Percentiles rank a stretch among this genome's conserved stretches.
phyloP scores from a whole-genome alignment of 2,888 invertebrate genomes.

The Drosophila cognata region DNA sequence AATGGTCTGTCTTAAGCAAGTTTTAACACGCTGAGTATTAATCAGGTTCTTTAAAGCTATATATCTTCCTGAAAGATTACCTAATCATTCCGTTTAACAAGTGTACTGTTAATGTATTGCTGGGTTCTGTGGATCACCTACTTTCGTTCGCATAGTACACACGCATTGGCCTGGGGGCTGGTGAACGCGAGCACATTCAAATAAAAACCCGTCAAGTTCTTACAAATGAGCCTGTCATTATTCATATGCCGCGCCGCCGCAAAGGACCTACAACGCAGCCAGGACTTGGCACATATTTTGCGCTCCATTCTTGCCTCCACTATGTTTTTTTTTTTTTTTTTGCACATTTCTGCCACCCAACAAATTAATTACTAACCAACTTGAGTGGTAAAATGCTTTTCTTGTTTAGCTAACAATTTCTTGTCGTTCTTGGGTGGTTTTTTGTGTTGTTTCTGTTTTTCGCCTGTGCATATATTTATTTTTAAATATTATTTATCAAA shows the following conservation, averaged over 20 bases:
- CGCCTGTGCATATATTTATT: conserved; percentile 21
- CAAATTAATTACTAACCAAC: conserved; percentile 79
- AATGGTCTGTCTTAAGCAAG: neutral
- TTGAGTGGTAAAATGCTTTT: conserved; percentile 76
- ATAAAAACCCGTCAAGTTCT: conserved; percentile 69
- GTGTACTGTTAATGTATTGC: conserved; percentile 10
- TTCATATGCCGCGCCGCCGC: conserved; percentile 62
- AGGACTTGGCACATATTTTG: conserved; percentile 66
- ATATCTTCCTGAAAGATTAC: conserved; percentile 5
- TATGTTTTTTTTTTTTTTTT: conserved; percentile 17
- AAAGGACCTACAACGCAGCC: conserved; percentile 35
- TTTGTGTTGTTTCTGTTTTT: conserved; percentile 9
- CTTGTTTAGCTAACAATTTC: conserved; percentile 56
- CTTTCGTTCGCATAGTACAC: conserved; percentile 9
- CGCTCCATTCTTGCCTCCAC: conserved; percentile 60
- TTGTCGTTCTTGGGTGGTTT: conserved; percentile 16
- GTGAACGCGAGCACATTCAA: conserved; percentile 53
- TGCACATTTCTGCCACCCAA: conserved; percentile 47
- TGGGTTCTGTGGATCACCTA: conserved; percentile 12
- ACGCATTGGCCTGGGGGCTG: neutral
- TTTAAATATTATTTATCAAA: conserved; percentile 60
- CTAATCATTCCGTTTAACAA: conserved; percentile 6
- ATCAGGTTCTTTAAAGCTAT: neutral
- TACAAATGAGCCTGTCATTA: conserved; percentile 77
- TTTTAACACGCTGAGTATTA: neutral